These are phyloP conservation scores for Drosophila sucinea DNA, from an alignment of 1,140 invertebrate species.

Conservation along the genomic window DNA sequence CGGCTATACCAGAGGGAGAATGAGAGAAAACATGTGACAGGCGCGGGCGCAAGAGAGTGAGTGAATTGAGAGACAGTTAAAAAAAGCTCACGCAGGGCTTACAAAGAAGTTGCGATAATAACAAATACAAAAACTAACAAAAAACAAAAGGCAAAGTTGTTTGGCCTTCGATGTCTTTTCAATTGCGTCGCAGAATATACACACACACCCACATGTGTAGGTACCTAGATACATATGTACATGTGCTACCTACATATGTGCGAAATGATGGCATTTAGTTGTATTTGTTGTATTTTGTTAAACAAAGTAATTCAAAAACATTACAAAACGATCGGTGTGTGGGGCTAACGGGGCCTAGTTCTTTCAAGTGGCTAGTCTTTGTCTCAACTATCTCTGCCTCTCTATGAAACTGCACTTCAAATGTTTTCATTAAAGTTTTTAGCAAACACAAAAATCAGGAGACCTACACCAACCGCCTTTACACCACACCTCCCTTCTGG, in stretches of 20 bases:
- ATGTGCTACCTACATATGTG: constrained; percentile 21
- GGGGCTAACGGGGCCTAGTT: background rate
- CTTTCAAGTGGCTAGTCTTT: constrained; percentile 18
- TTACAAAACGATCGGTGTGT: constrained; percentile 21
- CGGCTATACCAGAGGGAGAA: constrained; percentile 39
- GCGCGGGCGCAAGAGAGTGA: constrained; percentile 21
- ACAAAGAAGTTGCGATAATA: constrained; percentile 66
- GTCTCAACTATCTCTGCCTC: background rate
- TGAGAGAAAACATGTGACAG: constrained; percentile 22
- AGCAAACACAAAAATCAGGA: constrained; percentile 33
- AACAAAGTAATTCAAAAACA: constrained; percentile 44
- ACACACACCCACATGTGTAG: constrained; percentile 31
- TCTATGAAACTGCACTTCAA: constrained; percentile 22
- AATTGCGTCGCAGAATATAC: constrained; percentile 78
- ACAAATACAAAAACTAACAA: constrained; percentile 60
- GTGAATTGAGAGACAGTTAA: constrained; percentile 16
- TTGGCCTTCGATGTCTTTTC: constrained; percentile 81
- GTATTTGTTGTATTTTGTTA: constrained; percentile 43
- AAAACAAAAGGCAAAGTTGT: constrained; percentile 73
- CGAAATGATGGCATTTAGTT: constrained; percentile 51
- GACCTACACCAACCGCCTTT: constrained; percentile 12
- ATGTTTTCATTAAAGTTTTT: constrained; percentile 5
- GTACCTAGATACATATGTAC: constrained; percentile 9
- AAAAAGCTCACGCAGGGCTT: constrained; percentile 23
- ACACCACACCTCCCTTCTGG: background rate